Conservation (phyloP, 2,113 vertebrate species). For the Callipepla californica region DNA sequence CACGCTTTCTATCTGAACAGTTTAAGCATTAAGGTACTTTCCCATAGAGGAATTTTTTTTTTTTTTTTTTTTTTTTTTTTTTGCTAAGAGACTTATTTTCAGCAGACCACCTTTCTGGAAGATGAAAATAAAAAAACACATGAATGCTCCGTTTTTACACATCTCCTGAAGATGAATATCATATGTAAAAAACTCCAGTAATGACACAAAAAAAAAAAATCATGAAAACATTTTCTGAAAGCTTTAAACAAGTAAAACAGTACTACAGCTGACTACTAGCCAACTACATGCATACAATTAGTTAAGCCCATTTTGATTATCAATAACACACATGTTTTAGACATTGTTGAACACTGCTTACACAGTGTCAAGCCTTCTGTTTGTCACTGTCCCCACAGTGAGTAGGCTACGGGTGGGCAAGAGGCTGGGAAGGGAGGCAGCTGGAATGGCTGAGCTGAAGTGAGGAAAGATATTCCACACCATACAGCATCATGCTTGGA, state of each 20-base stretch:
- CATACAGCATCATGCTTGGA: fast-evolving
- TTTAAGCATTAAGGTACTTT: neutral
- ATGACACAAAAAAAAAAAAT: neutral
- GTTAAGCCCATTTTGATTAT: neutral
- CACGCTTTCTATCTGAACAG: neutral
- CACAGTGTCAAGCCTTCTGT: neutral
- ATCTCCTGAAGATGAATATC: neutral
- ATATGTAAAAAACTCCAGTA: neutral
- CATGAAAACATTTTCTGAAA: neutral
- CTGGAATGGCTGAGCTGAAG: neutral
- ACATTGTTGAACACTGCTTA: neutral
- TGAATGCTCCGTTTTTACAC: neutral
- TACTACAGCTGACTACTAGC: neutral
- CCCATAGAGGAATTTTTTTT: neutral
- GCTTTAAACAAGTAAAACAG: neutral
- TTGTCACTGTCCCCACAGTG: neutral
- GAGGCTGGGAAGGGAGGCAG: neutral
- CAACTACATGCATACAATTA: neutral
- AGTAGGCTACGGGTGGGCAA: neutral
- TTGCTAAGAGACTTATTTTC: neutral
- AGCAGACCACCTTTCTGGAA: neutral
- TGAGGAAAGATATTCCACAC: neutral
- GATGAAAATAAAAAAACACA: neutral
- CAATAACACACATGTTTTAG: neutral
- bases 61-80: fast-evolving